Conservation (phyloP, 1,140 invertebrate genomes). For the Drosophila nebulosa region DNA sequence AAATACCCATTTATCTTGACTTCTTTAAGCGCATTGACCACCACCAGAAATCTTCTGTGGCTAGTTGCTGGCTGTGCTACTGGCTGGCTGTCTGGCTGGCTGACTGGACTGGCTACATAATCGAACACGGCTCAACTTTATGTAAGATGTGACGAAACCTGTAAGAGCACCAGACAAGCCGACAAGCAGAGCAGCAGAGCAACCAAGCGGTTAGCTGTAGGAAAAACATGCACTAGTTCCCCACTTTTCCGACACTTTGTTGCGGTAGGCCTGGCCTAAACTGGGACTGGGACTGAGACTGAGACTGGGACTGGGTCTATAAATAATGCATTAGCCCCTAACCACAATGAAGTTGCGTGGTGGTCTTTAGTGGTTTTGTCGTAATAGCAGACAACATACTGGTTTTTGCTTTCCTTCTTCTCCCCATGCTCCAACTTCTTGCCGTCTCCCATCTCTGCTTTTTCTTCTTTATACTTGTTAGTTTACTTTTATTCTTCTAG, state of each 20-base stretch:
- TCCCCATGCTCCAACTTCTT: background rate
- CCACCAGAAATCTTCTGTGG: conserved; percentile 49
- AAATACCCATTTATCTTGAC: conserved; percentile 76
- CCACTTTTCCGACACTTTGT: conserved; percentile 30
- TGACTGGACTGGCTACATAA: conserved; percentile 13
- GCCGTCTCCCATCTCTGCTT: background rate
- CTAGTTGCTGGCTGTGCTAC: background rate
- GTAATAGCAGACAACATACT: conserved; percentile 10
- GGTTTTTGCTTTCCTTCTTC: conserved; percentile 8
- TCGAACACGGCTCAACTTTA: conserved; percentile 39
- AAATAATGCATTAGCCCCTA: conserved; percentile 57
- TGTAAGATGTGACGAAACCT: conserved; percentile 52
- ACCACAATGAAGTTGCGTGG: conserved; percentile 30
- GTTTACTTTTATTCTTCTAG: too few species aligned
- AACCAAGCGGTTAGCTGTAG: conserved; percentile 50
- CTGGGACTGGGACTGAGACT: conserved; percentile 14
- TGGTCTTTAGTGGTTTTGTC: conserved; percentile 27
- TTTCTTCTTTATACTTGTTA: background rate
- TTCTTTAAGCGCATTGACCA: conserved; percentile 46
- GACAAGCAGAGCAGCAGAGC: conserved; percentile 14
- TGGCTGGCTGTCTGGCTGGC: background rate
- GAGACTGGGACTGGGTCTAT: conserved; percentile 20
- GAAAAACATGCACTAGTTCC: conserved; percentile 58
- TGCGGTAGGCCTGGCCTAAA: background rate
- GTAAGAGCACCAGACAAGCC: background rate